Evolutionary conservation across 2,888 invertebrate genomes (phyloP), one percentile per base, ranked within the genome.

Genomic region (Cenopis cana): DNA sequence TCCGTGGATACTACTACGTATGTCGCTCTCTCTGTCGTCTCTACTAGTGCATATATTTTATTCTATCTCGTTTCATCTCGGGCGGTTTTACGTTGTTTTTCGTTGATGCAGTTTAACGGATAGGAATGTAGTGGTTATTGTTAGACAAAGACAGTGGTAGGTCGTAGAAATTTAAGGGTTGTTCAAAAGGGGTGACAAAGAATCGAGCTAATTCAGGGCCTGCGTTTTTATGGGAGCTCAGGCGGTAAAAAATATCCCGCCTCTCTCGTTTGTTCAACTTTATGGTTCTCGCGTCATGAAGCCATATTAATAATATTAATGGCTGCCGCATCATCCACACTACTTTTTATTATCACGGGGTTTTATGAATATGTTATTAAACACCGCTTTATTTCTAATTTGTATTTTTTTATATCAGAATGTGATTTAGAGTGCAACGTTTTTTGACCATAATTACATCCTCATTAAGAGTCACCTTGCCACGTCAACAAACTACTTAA

Each of bases 51-150:
- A 93, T 93, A 89, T 93, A 93, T 90, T 91, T 91, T 93, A 89
- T 90, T 93, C 93, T 90, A 93, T 93, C 93, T 92, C 93, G 91
- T 93, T 93, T 93, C 89, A 93, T 93, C 93, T 91, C 90, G 86
- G 90, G 91, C 85, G 87, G 90, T 90, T 91, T 90, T 85, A 89
- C 89, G 91, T 92, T 91, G 90, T 91, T 93, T 93, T 92, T 93
- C 91, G 91, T 89, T 90, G 91, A 92, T 93, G 93, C 93, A 93
- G 91, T 92, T 93, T 91, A 92, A 90, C 90, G 91, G 93, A 92
- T 91, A 90, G 89, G 91, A 93, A 93, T 92, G 92, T 92, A 90
- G 92, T 92, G 91, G 92, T 92, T 92, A 91, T 92, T 91, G 93
- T 92, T 92, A 93, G 93, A 93, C 90, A 93, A 93, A 93, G 93